These are phyloP conservation scores for Anolis apletophallus DNA, from an alignment of 2,797 vertebrate genomes.

Conservation along the genomic window DNA sequence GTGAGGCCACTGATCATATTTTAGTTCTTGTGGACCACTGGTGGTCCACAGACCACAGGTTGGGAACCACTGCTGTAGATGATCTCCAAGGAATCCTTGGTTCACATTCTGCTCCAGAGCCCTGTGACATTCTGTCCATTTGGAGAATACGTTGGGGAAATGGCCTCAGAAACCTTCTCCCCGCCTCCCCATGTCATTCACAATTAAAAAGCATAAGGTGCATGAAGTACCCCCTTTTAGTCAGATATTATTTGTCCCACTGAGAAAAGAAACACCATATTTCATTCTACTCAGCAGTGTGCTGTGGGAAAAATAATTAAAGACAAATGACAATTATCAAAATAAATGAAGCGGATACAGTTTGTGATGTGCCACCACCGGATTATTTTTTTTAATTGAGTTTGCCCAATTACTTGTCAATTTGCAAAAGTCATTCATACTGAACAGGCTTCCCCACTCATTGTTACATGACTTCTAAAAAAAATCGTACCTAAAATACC, in stretches of 20 bases:
- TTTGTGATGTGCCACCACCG: slow-evolving; percentile 1
- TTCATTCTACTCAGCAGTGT: slow-evolving; percentile 16
- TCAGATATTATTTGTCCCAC: background rate
- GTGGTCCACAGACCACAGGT: too few species aligned
- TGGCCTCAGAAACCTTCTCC: background rate
- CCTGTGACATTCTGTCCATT: background rate
- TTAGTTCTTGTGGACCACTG: too few species aligned
- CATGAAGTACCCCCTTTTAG: background rate
- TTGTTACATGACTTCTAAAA: slow-evolving; percentile 8
- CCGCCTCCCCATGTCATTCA: background rate
- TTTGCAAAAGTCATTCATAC: background rate
- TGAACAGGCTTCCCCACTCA: background rate
- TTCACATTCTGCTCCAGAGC: background rate
- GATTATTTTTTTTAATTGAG: slow-evolving; percentile 34
- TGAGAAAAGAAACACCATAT: background rate
- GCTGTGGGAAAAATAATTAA: slow-evolving; percentile 23
- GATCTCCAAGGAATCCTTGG: background rate
- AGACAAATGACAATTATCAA: slow-evolving; percentile 46
- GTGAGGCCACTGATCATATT: too few species aligned
- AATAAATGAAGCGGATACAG: slow-evolving; percentile 34
- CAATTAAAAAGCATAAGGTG: background rate
- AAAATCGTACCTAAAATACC: slow-evolving; percentile 1
- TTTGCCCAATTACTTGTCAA: slow-evolving; percentile 15
- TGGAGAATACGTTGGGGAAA: background rate
- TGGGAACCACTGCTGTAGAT: too few species aligned